Conservation (phyloP, 2,797 vertebrate genomes). For the Melanotaenia nigrans region DNA sequence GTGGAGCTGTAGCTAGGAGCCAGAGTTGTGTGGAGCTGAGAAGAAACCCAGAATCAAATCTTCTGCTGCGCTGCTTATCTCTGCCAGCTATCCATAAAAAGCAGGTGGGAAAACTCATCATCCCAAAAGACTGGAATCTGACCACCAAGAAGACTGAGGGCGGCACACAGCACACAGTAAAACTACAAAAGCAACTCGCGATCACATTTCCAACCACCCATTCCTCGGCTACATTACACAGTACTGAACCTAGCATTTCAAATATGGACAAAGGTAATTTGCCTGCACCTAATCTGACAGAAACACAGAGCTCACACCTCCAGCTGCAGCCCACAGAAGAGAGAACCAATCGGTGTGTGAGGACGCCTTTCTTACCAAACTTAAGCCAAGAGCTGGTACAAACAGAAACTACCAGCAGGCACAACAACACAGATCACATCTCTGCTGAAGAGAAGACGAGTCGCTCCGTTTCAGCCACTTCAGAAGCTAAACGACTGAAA, state of each 20-base stretch:
- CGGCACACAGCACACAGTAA: background rate
- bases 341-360: constrained; percentile 78
- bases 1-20: constrained; percentile 76
- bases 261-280: constrained; percentile 3
- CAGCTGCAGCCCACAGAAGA: constrained; percentile 80
- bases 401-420: constrained; percentile 59
- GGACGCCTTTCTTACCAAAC: constrained; percentile 52
- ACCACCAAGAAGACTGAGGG: background rate
- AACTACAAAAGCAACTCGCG: constrained; percentile 6
- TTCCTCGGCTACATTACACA: background rate
- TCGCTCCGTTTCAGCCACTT: constrained; percentile 74
- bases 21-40: constrained; percentile 84
- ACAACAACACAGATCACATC: constrained; percentile 50
- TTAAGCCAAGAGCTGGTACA: constrained; percentile 47
- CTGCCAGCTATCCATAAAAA: constrained; percentile 83
- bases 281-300: constrained; percentile 30
- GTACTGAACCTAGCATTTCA: background rate
- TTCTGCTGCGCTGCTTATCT: constrained; percentile 83
- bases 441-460: constrained; percentile 4
- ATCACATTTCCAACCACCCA: background rate
- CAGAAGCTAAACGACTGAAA: constrained; percentile 83
- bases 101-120: constrained; percentile 20
- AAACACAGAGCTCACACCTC: constrained; percentile 60
- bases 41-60: constrained; percentile 37
- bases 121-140: constrained; percentile 30